Evolutionary conservation across 2,888 invertebrate genomes (phyloP), one percentile per base, ranked within the genome.

Genomic region (Cryptocephalus moraei): DNA sequence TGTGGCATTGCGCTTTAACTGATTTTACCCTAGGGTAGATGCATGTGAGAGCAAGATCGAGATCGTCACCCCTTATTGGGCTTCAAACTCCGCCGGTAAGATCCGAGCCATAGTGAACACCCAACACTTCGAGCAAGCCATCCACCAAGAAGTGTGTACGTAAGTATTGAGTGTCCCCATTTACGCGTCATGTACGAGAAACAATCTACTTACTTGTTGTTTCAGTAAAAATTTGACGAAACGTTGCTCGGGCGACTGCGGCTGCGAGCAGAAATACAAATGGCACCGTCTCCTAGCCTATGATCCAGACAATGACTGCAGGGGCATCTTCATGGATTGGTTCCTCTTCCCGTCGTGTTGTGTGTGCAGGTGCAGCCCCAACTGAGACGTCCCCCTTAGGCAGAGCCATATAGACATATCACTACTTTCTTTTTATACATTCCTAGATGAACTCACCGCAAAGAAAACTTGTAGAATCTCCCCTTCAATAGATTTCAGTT

Each of bases 91-190:
- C 1, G 91, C 90, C 12, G 89, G 91, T 45, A 91, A 92, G 73
- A 81, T 91, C 47, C 78, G 92, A 45, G 92, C 92, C 32, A 89
- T 93, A 54, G 92, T 93, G 44, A 93, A 93, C 69, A 93, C 91
- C 9, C 91, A 91, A 73, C 91, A 92, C 71, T 91, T 93, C 64
- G 92, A 92, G 65, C 92, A 93, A 70, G 92, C 92, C 43, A 91
- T 93, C 62, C 92, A 93, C 67, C 92, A 92, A 68, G 92, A 93
- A 78, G 86, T 91, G 51, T 93, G 92, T 80, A 83, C 89, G 91
- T 91, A 74, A 80, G 83, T 78, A 59, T 55, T 11, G 8, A 32
- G n/a, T 33, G 31, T 14, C 11, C 34, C 1, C 34, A 40, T 33
- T 31, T 8, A 33, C 1, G 9, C 9, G 9, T n/a, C 32, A 22